Conservation (phyloP, 2,113 vertebrate genomes). For the Pheucticus melanocephalus region DNA sequence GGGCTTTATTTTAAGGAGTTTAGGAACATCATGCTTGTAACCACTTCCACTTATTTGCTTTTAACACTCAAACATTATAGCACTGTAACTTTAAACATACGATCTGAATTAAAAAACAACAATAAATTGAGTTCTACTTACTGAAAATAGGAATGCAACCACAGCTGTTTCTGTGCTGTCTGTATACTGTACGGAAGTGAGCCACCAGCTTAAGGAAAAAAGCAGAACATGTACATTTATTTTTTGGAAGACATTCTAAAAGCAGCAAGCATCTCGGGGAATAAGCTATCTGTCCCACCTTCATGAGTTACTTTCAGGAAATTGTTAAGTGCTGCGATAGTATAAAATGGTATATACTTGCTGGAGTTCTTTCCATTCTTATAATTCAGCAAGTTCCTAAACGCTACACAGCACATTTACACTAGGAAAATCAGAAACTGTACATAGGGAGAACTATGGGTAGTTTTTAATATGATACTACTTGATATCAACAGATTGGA, state of each 20-base stretch:
- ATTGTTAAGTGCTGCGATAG: not conserved
- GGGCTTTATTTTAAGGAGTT: not conserved
- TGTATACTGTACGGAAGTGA: conserved; percentile 95
- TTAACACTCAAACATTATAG: not conserved
- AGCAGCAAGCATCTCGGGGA: not conserved
- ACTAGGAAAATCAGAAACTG: not conserved
- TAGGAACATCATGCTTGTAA: not conserved
- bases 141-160: conserved; percentile 96
- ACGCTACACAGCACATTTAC: not conserved
- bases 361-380: not conserved
- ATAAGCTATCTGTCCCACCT: not conserved
- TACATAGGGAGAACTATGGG: not conserved
- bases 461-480: not conserved
- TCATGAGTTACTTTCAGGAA: not conserved
- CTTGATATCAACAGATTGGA: not conserved
- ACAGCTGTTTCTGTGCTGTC: conserved; percentile 93
- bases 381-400: not conserved
- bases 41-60: not conserved
- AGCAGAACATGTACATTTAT: not conserved
- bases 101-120: not conserved
- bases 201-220: conserved; percentile 83
- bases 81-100: not conserved
- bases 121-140: conserved; percentile 73
- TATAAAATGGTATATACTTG: not conserved
- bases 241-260: not conserved